phyloP scores from a whole-genome alignment of 2,113 vertebrate genomes.

The Brachypodius melanocephalos region DNA sequence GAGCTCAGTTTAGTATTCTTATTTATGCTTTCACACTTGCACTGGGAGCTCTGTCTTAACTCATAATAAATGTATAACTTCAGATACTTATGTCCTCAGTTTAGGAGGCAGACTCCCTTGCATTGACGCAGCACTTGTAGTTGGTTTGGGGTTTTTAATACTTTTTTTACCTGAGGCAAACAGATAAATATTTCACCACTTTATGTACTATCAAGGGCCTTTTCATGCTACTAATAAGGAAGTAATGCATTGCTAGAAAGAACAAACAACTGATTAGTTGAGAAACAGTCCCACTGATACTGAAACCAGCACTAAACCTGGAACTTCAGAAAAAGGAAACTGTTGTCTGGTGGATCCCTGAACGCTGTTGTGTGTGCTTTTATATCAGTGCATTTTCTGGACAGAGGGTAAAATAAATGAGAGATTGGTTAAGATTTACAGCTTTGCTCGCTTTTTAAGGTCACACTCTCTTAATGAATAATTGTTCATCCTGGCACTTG shows the following conservation, averaged over 20 bases:
- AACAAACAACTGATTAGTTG: not conserved
- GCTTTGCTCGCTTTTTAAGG: slow-evolving; percentile 56
- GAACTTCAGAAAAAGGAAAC: not conserved
- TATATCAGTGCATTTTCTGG: slow-evolving; percentile 48
- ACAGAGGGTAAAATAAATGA: slow-evolving; percentile 59
- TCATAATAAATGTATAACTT: not conserved
- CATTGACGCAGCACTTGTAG: not conserved
- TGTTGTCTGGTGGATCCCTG: slow-evolving; percentile 49
- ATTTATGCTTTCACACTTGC: not conserved
- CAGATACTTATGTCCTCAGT: not conserved
- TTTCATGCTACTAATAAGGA: not conserved
- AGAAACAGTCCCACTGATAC: slow-evolving; percentile 41
- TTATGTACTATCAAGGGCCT: not conserved
- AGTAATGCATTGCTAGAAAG: not conserved
- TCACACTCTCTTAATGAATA: slow-evolving; percentile 58
- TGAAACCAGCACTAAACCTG: slow-evolving; percentile 45
- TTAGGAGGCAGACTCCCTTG: not conserved
- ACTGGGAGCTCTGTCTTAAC: not conserved
- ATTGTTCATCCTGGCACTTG: slow-evolving; percentile 39
- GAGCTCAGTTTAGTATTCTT: not conserved
- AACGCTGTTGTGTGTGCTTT: slow-evolving; percentile 2
- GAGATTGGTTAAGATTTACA: slow-evolving; percentile 67
- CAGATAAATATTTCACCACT: slow-evolving; percentile 9
- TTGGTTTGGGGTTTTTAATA: not conserved
- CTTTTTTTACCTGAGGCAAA: not conserved